Conservation (phyloP, 2,797 vertebrate species). For the Dryobates pubescens region DNA sequence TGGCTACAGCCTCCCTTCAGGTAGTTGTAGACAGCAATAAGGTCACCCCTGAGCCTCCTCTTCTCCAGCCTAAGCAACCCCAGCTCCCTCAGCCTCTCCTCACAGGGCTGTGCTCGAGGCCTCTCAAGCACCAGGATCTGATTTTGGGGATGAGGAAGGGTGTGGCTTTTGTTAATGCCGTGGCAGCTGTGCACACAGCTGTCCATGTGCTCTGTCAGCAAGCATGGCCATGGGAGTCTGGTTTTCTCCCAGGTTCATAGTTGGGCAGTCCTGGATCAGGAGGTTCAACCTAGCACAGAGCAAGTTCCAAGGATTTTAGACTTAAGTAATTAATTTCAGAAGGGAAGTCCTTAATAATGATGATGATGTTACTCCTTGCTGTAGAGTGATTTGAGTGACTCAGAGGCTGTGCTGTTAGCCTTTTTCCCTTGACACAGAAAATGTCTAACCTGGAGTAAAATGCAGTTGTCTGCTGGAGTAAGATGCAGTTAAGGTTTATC, state of each 20-base stretch:
- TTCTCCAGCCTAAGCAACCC: no score
- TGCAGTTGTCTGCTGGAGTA: accelerated
- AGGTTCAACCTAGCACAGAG: accelerated
- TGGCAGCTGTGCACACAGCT: neutral
- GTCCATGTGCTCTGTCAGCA: neutral
- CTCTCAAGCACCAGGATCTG: neutral
- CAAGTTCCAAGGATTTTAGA: neutral
- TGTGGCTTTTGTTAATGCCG: neutral
- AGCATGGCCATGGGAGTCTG: neutral
- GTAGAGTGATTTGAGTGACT: neutral
- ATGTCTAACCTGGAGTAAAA: neutral
- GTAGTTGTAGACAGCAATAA: no score
- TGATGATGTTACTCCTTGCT: neutral
- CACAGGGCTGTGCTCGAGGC: no score
- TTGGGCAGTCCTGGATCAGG: accelerated
- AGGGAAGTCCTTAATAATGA: neutral
- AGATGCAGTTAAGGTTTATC: neutral
- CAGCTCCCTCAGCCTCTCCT: no score
- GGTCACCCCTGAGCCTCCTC: no score
- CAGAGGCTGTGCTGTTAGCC: neutral
- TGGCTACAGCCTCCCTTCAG: no score
- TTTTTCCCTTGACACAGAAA: neutral
- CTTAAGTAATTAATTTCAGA: neutral
- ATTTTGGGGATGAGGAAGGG: neutral
- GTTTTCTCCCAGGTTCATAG: neutral